phyloP scores from a whole-genome alignment of 92 coral and sea anemone genomes.

The Muricea muricata region DNA sequence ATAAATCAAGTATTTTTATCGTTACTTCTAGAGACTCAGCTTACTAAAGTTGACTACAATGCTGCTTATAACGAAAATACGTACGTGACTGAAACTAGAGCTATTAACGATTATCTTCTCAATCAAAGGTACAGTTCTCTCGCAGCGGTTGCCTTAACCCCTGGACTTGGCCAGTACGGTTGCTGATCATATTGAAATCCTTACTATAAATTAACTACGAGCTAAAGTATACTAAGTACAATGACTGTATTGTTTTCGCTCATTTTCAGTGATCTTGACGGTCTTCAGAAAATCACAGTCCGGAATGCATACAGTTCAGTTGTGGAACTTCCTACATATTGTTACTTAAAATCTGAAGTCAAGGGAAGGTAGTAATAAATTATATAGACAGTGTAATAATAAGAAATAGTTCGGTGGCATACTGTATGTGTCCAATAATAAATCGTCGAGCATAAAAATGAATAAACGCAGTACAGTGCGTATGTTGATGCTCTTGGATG shows the following conservation, averaged over 20 bases:
- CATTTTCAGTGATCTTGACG: slow-evolving; percentile 82
- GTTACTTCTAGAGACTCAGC: not conserved
- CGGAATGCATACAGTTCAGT: slow-evolving; percentile 94
- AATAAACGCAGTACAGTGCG: no score
- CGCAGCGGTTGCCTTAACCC: no score
- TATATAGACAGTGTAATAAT: no score
- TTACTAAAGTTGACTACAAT: slow-evolving; percentile 36
- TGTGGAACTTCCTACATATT: slow-evolving; percentile 74
- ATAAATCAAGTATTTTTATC: not conserved
- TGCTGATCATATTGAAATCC: no score
- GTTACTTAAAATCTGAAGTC: slow-evolving; percentile 89
- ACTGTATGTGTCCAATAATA: no score
- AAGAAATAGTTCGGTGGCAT: no score
- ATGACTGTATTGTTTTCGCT: no score
- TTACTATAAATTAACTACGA: no score
- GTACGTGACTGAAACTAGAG: slow-evolving; percentile 93
- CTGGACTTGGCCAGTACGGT: no score
- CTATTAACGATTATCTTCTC: slow-evolving; percentile 94
- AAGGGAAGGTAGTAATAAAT: slow-evolving; percentile 67
- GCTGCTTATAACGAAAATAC: slow-evolving; percentile 84
- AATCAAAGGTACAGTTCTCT: slow-evolving; percentile 76
- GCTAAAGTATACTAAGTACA: no score
- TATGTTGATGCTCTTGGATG: no score
- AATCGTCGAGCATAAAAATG: no score
- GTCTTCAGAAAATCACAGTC: slow-evolving; percentile 80